Evolutionary conservation across 2,888 invertebrate species (phyloP).

Genomic region (Proisotoma minuta): DNA sequence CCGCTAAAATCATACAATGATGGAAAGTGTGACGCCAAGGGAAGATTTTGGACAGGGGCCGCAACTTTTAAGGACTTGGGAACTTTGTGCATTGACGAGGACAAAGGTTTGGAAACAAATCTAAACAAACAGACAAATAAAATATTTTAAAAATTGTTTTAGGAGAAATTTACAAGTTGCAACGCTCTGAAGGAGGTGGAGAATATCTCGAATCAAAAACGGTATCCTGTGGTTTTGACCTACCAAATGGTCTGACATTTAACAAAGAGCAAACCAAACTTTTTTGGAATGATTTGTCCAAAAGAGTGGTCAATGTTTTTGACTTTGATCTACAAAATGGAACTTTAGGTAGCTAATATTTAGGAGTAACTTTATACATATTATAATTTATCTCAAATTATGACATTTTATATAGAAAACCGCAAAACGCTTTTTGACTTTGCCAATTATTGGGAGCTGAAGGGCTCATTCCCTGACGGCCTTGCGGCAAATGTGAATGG

Average conservation of each 20-base stretch:
- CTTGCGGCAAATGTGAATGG: not conserved
- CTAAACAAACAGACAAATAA: not conserved
- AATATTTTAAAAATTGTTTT: too few relatives aligned
- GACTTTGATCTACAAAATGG: not conserved
- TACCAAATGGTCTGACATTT: not conserved
- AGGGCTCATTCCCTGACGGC: constrained; percentile 27
- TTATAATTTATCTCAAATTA: not conserved
- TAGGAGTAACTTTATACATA: not conserved
- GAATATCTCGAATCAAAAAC: not conserved
- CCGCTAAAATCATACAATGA: not conserved
- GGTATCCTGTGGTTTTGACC: not conserved
- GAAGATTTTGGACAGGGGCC: not conserved
- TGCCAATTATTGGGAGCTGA: constrained; percentile 40
- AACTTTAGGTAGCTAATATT: not conserved
- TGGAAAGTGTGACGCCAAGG: constrained; percentile 8
- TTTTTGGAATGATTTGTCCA: not conserved
- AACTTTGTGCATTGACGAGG: not conserved
- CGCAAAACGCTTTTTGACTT: constrained; percentile 47
- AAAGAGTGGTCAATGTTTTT: not conserved
- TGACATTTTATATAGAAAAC: constrained; percentile 43
- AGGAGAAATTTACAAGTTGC: not conserved
- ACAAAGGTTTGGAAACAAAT: not conserved
- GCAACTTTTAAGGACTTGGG: not conserved
- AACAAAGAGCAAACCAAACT: not conserved
- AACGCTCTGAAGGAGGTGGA: not conserved